phyloP scores from a whole-genome alignment of 1,140 invertebrate genomes.

The Drosophila trapezifrons region DNA sequence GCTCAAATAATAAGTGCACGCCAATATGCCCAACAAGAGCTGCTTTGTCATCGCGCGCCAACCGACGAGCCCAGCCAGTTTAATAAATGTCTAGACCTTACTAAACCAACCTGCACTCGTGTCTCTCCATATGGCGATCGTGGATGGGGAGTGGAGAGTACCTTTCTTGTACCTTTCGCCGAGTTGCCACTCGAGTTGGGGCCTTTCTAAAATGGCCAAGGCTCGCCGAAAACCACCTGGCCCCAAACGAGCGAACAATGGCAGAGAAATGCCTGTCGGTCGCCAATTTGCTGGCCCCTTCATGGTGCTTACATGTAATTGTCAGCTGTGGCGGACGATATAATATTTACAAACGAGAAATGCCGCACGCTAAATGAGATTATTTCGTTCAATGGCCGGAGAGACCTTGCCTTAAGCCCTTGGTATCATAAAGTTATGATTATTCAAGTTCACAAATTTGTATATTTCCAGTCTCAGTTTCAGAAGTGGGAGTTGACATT shows the following conservation, averaged over 20 bases:
- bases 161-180: constrained; percentile 47
- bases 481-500: not conserved
- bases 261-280: constrained; percentile 51
- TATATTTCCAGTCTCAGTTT: not conserved
- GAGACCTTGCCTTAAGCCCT: constrained; percentile 15
- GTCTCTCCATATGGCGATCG: constrained; percentile 18
- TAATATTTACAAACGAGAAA: constrained; percentile 29
- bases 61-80: constrained; percentile 43
- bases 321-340: constrained; percentile 20
- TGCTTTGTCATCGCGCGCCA: constrained; percentile 39
- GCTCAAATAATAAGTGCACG: constrained; percentile 40
- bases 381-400: constrained; percentile 30
- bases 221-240: constrained; percentile 35
- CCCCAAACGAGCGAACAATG: constrained; percentile 49
- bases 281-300: constrained; percentile 53
- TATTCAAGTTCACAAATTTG: constrained; percentile 5
- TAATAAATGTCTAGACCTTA: constrained; percentile 71
- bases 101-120: constrained; percentile 46
- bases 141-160: constrained; percentile 8
- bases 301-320: constrained; percentile 39
- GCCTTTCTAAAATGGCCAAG: constrained; percentile 69
- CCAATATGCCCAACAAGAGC: constrained; percentile 24
- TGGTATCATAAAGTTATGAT: not conserved
- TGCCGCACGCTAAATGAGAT: constrained; percentile 60
- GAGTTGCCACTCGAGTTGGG: constrained; percentile 16